Evolutionary conservation across 2,888 invertebrate species (phyloP), one percentile per base, ranked within the genome.

Genomic region (Tetanocera ferruginea): DNA sequence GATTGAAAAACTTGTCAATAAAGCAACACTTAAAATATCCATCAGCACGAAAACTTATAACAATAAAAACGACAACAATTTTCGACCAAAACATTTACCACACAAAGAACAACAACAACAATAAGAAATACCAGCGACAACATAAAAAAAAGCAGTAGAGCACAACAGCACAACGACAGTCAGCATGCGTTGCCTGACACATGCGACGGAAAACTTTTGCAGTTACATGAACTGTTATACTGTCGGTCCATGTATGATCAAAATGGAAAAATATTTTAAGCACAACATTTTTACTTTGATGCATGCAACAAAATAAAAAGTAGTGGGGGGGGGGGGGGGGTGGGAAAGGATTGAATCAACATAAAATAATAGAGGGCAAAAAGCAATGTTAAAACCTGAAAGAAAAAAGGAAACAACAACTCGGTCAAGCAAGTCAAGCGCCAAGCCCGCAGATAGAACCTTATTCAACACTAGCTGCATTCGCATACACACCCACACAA

Each of bases 21-120:
- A 17, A 51, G 55, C n/a, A 3, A 55, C 23, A 55, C 19, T 55
- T 19, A 55, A 55, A 55, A 55, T 8, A 11, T n/a, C 19, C 37
- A 31, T 34, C 64, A 66, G 25, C 64, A 66, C 64, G 64, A 37
- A 66, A 66, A 66, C n/a, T 37, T 34, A 66, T 66, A 31, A 66
- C 34, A 28, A 66, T 66, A 66, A 66, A 55, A 66, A 66, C 31
- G 34, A 17, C 9, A 66, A 17, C 14, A 31, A 34, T 66, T n/a
- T 34, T 17, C 55, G 5, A 5, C 19, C 19, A 23, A 55, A 23
- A 55, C 17, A 1, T 43, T 11, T 43, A 14, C 43, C 43, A 43
- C 43, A n/a, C n/a, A n/a, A n/a, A n/a, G n/a, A n/a, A n/a, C n/a
- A n/a, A n/a, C n/a, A 43, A 14, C 11, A 11, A 43, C 43, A 43